Conservation (phyloP, 37 sponge, comb jelly and placozoan genomes). For the Theonella swinhoei region DNA sequence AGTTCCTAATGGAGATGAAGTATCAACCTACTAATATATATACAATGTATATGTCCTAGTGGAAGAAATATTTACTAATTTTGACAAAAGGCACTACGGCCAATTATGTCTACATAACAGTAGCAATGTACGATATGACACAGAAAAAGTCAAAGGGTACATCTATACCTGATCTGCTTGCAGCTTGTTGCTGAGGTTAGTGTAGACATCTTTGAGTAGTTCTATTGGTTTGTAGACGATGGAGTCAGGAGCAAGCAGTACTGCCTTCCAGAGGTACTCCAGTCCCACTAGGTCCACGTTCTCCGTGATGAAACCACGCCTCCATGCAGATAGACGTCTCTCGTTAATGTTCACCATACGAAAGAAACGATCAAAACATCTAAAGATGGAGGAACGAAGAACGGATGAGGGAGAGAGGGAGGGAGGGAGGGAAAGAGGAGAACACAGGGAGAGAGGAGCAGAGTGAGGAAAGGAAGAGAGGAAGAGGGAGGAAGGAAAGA, state of each 20-base stretch:
- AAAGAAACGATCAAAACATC: constrained; percentile 92
- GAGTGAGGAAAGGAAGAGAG: background rate
- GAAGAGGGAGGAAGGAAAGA: no score
- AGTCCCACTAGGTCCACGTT: constrained; percentile 82
- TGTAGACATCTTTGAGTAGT: constrained; percentile 87
- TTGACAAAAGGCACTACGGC: no score
- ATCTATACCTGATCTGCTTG: constrained; percentile 66
- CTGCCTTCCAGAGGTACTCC: constrained; percentile 89
- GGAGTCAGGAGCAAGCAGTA: constrained; percentile 70
- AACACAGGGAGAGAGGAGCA: background rate
- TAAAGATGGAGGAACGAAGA: background rate
- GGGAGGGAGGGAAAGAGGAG: background rate
- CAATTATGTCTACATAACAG: no score
- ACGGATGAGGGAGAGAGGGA: background rate
- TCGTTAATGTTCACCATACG: constrained; percentile 85
- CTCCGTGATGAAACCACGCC: constrained; percentile 75
- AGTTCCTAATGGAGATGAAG: no score
- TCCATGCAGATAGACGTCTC: constrained; percentile 55
- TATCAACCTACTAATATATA: no score
- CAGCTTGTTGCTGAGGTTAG: constrained; percentile 78
- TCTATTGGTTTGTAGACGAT: constrained; percentile 89
- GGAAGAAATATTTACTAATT: no score
- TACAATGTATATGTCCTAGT: no score
- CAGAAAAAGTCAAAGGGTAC: background rate
- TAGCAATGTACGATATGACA: no score